Conservation (phyloP, 2,113 vertebrate species). For the Plecturocebus donacophilus region DNA sequence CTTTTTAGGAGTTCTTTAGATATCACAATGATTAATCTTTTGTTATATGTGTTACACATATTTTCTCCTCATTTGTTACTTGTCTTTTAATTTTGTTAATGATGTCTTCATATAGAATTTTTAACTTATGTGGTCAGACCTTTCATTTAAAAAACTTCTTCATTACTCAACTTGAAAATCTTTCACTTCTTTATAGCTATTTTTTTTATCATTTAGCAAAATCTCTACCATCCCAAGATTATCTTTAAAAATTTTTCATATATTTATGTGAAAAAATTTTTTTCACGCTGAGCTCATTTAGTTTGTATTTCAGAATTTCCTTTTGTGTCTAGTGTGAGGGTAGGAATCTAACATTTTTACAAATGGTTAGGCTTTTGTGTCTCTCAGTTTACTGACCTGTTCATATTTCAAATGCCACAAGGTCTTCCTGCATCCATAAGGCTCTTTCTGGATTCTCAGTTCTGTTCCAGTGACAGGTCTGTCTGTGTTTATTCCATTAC, state of each 20-base stretch:
- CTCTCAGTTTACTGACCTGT: not conserved
- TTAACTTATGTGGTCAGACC: not conserved
- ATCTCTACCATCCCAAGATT: too few relatives aligned
- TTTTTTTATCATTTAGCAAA: not conserved
- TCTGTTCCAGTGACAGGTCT: not conserved
- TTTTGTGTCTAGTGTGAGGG: slow-evolving; percentile 7
- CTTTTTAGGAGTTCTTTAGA: not conserved
- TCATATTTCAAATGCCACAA: not conserved
- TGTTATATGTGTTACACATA: not conserved
- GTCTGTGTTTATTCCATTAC: slow-evolving; percentile 11
- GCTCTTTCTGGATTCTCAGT: slow-evolving; percentile 10
- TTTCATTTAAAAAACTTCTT: not conserved
- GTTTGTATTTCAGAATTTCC: not conserved
- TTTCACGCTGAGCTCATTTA: slow-evolving; percentile 11
- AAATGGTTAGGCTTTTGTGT: not conserved
- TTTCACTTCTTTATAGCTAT: not conserved
- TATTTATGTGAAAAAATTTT: not conserved
- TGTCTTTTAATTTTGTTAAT: slow-evolving; percentile 21
- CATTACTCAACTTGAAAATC: not conserved
- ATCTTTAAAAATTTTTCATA: not conserved
- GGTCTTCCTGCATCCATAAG: not conserved
- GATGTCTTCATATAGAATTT: not conserved
- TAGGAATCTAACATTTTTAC: slow-evolving; percentile 6
- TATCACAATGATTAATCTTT: not conserved
- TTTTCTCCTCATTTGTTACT: not conserved